Evolutionary conservation across 2,888 invertebrate genomes (phyloP).

Genomic region (Thysanoteuthis rhombus): DNA sequence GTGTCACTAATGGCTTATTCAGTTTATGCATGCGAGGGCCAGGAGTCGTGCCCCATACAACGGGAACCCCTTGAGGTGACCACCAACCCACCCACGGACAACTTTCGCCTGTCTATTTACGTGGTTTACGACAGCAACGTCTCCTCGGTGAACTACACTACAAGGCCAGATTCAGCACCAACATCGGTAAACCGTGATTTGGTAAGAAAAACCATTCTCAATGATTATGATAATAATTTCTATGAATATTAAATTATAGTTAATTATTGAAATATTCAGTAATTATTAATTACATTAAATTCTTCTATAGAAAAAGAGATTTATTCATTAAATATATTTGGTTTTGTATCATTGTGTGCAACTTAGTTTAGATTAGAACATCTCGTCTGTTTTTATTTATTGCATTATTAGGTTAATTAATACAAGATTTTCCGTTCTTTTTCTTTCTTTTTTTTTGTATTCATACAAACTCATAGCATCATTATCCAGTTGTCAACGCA

Average conservation of each 20-base stretch:
- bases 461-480: no score
- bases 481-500: no score
- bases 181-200: neutral
- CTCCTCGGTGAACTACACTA: neutral
- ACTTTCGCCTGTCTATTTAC: neutral
- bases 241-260: neutral
- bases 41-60: neutral
- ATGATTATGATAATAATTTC: neutral
- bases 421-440: no score
- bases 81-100: neutral
- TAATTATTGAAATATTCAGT: no score
- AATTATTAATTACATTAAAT: no score
- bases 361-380: no score
- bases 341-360: no score
- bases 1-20: constrained; percentile 45
- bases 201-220: neutral
- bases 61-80: neutral
- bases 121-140: neutral
- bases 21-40: neutral
- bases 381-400: no score
- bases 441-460: no score
- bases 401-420: no score
- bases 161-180: neutral
- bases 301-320: no score
- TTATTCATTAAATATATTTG: no score